A percentile compares a stretch with the other conserved stretches of the same genome.
phyloP scores from a whole-genome alignment of 2,797 vertebrate genomes.

The Fratercula arctica region DNA sequence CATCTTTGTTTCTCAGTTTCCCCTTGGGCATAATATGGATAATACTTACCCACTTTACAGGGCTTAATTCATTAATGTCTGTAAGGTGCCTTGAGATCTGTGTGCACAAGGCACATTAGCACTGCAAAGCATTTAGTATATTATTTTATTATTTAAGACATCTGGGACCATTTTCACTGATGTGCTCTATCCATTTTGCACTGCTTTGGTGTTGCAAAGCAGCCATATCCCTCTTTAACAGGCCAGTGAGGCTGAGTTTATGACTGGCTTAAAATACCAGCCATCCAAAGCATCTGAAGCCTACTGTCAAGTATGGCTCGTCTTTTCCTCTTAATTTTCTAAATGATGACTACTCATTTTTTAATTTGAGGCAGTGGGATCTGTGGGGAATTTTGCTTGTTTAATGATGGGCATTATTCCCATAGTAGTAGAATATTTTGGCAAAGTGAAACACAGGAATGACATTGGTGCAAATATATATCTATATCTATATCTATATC shows the following conservation, averaged over 20 bases:
- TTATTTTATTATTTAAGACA: conserved; percentile 74
- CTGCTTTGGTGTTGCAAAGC: conserved; percentile 58
- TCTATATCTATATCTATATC: too few species aligned
- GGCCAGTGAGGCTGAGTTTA: conserved; percentile 37
- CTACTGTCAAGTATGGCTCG: neutral
- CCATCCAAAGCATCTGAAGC: neutral
- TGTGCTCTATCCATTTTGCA: conserved; percentile 60
- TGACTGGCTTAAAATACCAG: conserved; percentile 28
- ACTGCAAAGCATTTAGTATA: conserved; percentile 66
- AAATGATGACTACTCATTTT: neutral
- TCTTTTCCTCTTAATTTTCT: neutral
- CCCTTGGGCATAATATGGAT: conserved; percentile 64
- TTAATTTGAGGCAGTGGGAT: neutral
- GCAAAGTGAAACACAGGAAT: neutral
- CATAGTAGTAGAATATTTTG: neutral
- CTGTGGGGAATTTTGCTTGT: neutral
- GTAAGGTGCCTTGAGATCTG: conserved; percentile 63
- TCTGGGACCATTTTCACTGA: conserved; percentile 67
- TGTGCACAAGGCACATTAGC: conserved; percentile 59
- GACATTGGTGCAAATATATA: neutral
- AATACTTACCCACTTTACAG: conserved; percentile 61
- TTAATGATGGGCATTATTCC: neutral
- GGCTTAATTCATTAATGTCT: conserved; percentile 71
- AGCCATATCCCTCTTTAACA: conserved; percentile 43
- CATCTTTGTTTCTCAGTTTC: conserved; percentile 63